Base-by-base conservation (phyloP, 2,113 vertebrate species). In the Syngnathus floridae region DNA sequence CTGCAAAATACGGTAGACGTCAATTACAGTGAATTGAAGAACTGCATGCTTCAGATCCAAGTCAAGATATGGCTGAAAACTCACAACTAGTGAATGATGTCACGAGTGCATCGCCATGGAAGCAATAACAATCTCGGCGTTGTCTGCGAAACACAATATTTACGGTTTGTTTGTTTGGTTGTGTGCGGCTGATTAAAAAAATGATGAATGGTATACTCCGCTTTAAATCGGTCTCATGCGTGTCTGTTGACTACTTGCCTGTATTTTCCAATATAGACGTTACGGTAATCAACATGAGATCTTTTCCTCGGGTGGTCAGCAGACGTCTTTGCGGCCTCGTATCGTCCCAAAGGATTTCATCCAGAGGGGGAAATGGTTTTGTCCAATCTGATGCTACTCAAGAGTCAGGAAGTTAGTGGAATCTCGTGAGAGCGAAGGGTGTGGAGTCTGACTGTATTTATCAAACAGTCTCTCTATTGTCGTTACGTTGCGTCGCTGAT, bases 361-460 rank as follows among this genome's bases (percentile, higher is more conserved):
- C 80, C 57, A 71, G 49, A 22, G 75, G 65, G 75, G 78, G 81
- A 83, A 82, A 84, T 82, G 67, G 65, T 62, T 82, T 19, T 51
- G 49, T 80, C 78, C 75, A 77, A 84, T 86, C 81, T 80, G 82
- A 85, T 86, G 80, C 77, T 75, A 83, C 80, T 51, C 35, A 19
- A 31, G 70, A 81, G 73, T 77, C 80, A 82, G 87, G 87, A 88
- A 87, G 80, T 76, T 57, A 69, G 49, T 62, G 67, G 60, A 87
- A 67, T 52, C 37, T 63, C 12, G 46, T 55, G 65, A 58, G 72
- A 70, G 45, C 65, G 62, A 77, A 31, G 77, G 81, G 71, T 57
- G 74, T 73, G 54, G 77, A 11, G 46, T 51, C 48, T 31, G 26
- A n/a, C n/a, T 51, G n/a, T 59, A 66, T 80, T 74, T 79, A 12